phyloP scores from a whole-genome alignment of 2,797 vertebrate species.

The Chlorospingus flavigularis region DNA sequence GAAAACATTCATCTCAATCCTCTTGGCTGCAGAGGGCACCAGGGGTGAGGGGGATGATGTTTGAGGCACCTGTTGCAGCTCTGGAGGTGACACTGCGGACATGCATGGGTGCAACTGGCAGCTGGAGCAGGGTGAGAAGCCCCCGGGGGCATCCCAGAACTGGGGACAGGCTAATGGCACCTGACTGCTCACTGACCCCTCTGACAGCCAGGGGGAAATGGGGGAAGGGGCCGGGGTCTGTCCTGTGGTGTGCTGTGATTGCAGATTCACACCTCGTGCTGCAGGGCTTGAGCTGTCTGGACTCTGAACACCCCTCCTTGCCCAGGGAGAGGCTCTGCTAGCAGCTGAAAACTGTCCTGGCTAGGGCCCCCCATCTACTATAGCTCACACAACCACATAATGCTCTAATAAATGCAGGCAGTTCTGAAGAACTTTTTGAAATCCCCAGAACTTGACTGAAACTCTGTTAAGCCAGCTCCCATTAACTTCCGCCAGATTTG shows the following conservation, averaged over 20 bases:
- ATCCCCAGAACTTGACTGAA: background rate
- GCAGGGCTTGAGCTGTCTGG: background rate
- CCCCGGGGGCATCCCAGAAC: background rate
- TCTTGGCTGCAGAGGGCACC: background rate
- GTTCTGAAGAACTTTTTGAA: background rate
- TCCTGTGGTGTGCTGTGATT: background rate
- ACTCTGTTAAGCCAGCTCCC: background rate
- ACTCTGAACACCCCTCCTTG: background rate
- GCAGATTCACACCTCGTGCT: accelerated
- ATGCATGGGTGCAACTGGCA: accelerated
- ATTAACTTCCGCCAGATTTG: constrained; percentile 2
- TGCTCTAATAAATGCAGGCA: background rate
- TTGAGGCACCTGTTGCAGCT: background rate
- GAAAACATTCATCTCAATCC: background rate
- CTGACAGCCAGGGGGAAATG: background rate
- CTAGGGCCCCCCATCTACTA: background rate
- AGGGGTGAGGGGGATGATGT: background rate
- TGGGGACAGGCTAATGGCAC: background rate
- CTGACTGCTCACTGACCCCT: background rate
- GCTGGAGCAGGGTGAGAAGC: background rate
- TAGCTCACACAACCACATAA: accelerated
- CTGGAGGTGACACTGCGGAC: accelerated
- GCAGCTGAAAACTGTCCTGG: background rate
- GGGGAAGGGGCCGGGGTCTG: background rate
- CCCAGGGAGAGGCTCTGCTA: background rate